Conservation (phyloP, 2,113 vertebrate species). For the Bagarius yarrelli region DNA sequence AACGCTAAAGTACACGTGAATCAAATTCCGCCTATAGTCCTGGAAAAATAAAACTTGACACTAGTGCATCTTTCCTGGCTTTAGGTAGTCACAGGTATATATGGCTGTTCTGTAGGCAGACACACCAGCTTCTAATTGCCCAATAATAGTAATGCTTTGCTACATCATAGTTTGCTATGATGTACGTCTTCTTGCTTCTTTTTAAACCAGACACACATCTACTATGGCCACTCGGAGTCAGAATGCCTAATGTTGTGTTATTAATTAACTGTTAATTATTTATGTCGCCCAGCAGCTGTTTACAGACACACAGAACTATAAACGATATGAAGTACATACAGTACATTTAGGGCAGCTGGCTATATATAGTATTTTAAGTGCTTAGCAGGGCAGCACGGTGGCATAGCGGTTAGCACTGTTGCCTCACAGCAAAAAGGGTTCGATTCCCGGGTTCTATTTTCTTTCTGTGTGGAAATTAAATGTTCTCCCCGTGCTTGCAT, state of each 20-base stretch:
- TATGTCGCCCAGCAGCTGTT: not conserved
- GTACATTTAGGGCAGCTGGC: not conserved
- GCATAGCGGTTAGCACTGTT: too few relatives aligned
- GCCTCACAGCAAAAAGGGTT: too few relatives aligned
- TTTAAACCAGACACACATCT: not conserved
- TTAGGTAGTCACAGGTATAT: not conserved
- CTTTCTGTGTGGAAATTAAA: too few relatives aligned
- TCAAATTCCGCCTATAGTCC: not conserved
- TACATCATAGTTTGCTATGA: not conserved
- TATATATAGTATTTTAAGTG: not conserved
- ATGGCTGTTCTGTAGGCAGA: not conserved
- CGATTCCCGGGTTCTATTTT: too few relatives aligned
- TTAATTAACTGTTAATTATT: not conserved
- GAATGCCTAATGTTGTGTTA: not conserved
- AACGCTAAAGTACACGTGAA: too few relatives aligned
- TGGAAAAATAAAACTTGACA: constrained; percentile 13
- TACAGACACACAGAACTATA: not conserved
- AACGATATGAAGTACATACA: not conserved
- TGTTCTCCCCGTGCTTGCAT: too few relatives aligned
- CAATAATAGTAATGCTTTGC: constrained; percentile 12
- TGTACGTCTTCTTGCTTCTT: not conserved
- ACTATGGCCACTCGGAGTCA: not conserved
- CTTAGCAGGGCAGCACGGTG: too few relatives aligned
- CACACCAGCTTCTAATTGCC: constrained; percentile 27
- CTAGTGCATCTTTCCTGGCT: not conserved